Evolutionary conservation across 1,140 invertebrate species (phyloP).

Genomic region (Ridgeia piscesae): DNA sequence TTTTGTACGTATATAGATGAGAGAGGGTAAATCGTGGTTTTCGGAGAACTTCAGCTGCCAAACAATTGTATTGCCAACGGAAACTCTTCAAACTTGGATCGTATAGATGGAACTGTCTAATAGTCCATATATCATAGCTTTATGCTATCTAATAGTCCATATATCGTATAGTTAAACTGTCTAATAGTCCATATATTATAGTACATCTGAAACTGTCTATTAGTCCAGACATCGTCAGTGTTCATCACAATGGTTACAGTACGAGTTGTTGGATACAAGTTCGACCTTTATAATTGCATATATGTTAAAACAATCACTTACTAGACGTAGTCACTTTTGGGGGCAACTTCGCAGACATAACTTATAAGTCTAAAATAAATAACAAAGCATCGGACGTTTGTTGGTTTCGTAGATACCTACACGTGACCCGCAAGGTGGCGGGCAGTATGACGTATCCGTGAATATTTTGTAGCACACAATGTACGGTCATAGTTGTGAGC

Average conservation of each 20-base stretch:
- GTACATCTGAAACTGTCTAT: no score
- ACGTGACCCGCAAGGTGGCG: not conserved
- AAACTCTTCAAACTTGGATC: no score
- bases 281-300: not conserved
- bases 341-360: no score
- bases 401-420: not conserved
- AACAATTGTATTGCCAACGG: no score
- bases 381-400: not conserved
- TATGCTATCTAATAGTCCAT: no score
- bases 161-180: no score
- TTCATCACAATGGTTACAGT: not conserved
- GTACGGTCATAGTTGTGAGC: not conserved
- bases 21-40: no score
- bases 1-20: no score
- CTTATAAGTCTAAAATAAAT: not conserved
- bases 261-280: not conserved
- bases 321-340: not conserved
- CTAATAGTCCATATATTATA: no score
- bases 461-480: not conserved
- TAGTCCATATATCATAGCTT: no score
- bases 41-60: no score
- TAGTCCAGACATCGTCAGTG: not conserved
- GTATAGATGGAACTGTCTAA: no score
- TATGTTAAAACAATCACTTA: not conserved
- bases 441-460: not conserved